Evolutionary conservation across 2,888 invertebrate species (phyloP).

Genomic region (Agrotis clavis): DNA sequence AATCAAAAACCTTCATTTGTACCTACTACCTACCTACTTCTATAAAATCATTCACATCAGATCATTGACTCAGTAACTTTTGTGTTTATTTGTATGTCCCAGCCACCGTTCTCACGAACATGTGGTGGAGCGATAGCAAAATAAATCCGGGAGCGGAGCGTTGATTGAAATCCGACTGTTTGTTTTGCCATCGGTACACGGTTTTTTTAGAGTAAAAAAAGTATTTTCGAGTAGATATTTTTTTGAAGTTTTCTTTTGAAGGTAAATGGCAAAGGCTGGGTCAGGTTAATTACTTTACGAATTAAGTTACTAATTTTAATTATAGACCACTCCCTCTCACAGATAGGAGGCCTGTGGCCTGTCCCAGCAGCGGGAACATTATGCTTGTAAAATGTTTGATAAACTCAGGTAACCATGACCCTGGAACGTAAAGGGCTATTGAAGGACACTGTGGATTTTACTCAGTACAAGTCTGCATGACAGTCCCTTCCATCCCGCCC

Average conservation of each 20-base stretch:
- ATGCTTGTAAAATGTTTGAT: too few relatives aligned
- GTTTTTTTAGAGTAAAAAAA: conserved; percentile 9
- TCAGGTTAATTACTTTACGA: conserved; percentile 13
- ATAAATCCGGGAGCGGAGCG: conserved; percentile 41
- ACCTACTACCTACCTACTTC: conserved; percentile 3
- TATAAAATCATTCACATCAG: conserved; percentile 33
- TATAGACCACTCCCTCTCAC: too few relatives aligned
- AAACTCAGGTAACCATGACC: too few relatives aligned
- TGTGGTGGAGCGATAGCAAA: conserved; percentile 67
- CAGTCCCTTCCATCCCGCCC: too few relatives aligned
- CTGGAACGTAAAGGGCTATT: too few relatives aligned
- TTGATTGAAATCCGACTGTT: conserved; percentile 49
- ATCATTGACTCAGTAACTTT: conserved; percentile 56
- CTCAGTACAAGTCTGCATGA: too few relatives aligned
- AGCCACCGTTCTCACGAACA: conserved; percentile 77
- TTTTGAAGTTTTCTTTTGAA: background rate
- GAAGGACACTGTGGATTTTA: too few relatives aligned
- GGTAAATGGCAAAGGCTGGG: background rate
- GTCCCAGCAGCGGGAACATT: too few relatives aligned
- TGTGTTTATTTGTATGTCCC: conserved; percentile 74
- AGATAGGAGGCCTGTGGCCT: too few relatives aligned
- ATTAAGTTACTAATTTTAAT: background rate
- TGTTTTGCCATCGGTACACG: conserved; percentile 40
- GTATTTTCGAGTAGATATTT: conserved; percentile 17
- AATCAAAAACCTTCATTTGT: conserved; percentile 1